A percentile compares a stretch with the other conserved stretches of the same genome.
Conservation (phyloP, 2,888 invertebrate genomes). For the Sinelater perroti region DNA sequence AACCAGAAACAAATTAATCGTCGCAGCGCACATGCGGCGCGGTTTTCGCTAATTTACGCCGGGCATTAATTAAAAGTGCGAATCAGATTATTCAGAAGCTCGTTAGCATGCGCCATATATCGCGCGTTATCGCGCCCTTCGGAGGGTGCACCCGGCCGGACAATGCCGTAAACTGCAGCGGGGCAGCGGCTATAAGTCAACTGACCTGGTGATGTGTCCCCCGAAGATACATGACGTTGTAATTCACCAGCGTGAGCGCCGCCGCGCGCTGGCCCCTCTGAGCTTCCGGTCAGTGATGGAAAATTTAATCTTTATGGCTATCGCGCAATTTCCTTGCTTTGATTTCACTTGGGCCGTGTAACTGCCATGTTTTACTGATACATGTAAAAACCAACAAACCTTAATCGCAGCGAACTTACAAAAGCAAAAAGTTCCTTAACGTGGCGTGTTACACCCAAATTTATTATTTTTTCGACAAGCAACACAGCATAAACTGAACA, state of each 20-base stretch:
- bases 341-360: too few species aligned
- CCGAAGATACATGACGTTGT: constrained; percentile 29
- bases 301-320: not conserved
- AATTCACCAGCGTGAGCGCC: constrained; percentile 23
- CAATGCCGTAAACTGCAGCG: constrained; percentile 35
- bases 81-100: constrained; percentile 37
- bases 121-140: constrained; percentile 36
- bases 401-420: too few species aligned
- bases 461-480: too few species aligned
- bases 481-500: too few species aligned
- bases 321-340: too few species aligned
- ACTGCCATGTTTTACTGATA: too few species aligned
- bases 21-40: constrained; percentile 10
- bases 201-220: constrained; percentile 23
- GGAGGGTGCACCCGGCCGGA: constrained; percentile 22
- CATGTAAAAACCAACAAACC: too few species aligned
- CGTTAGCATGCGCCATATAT: constrained; percentile 37
- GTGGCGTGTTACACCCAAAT: too few species aligned
- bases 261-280: not conserved
- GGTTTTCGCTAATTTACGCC: constrained; percentile 33
- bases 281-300: constrained; percentile 1
- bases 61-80: constrained; percentile 36
- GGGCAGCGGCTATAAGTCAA: constrained; percentile 35
- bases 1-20: constrained; percentile 18
- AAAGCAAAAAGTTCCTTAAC: too few species aligned